Conservation (phyloP, 1,140 invertebrate genomes). For the Drosophila nigrodunni region DNA sequence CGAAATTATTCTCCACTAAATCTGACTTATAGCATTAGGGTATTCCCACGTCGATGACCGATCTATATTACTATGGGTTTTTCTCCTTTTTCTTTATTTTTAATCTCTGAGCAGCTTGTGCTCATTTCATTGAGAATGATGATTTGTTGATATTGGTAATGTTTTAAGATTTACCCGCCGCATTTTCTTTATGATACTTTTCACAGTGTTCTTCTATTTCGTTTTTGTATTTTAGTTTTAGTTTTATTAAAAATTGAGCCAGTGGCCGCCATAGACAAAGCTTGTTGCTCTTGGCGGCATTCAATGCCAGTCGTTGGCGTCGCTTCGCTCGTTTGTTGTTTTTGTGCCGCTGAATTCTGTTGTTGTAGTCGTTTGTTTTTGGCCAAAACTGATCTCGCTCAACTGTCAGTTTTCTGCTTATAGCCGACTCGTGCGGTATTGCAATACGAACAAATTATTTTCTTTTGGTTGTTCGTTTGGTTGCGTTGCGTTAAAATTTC, state of each 20-base stretch:
- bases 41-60: constrained; percentile 6
- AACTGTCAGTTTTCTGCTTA: constrained; percentile 82
- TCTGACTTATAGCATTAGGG: neutral
- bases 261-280: constrained; percentile 66
- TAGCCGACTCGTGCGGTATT: constrained; percentile 75
- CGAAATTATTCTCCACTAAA: too few relatives aligned
- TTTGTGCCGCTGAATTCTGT: constrained; percentile 42
- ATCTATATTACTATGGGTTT: constrained; percentile 3
- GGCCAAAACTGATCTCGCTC: constrained; percentile 82
- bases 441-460: constrained; percentile 36
- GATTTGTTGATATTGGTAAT: constrained; percentile 75
- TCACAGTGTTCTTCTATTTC: constrained; percentile 44
- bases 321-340: constrained; percentile 62
- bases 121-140: constrained; percentile 78
- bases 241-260: constrained; percentile 74
- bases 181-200: constrained; percentile 74
- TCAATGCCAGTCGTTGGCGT: constrained; percentile 79
- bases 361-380: constrained; percentile 77
- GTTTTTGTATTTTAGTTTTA: constrained; percentile 46
- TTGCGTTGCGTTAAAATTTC: constrained; percentile 56
- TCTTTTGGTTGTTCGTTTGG: too few relatives aligned
- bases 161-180: constrained; percentile 58
- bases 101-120: constrained; percentile 63
- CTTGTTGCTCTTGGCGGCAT: constrained; percentile 80
- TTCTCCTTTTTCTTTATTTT: constrained; percentile 61